Percentiles rank a stretch among this genome's conserved stretches.
These are phyloP conservation scores for Disparrhopalites patrizii DNA, from an alignment of 2,888 invertebrate genomes.

Conservation along the genomic window DNA sequence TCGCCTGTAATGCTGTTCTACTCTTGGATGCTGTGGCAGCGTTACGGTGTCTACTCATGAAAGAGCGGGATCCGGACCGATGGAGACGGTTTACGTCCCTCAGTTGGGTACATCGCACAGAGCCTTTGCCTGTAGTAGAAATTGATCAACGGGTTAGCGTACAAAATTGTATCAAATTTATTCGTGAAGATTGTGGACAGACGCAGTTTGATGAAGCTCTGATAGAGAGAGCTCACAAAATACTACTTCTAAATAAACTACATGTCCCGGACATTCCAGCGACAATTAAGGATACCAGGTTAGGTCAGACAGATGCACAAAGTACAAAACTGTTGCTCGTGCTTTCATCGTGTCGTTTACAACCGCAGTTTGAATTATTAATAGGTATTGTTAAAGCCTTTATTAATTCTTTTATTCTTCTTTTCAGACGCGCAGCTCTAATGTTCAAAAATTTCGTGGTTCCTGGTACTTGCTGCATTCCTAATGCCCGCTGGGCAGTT, in stretches of 20 bases:
- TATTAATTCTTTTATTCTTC: no score
- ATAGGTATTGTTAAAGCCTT: no score
- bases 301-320: no score
- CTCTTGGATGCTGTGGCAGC: slow-evolving; percentile 15
- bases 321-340: no score
- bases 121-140: not conserved
- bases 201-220: slow-evolving; percentile 15
- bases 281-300: not conserved
- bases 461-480: slow-evolving; percentile 21
- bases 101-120: not conserved
- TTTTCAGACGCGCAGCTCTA: slow-evolving; percentile 19
- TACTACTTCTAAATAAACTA: slow-evolving; percentile 16
- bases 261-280: slow-evolving; percentile 17
- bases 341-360: no score
- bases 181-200: slow-evolving; percentile 6
- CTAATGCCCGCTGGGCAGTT: slow-evolving; percentile 20
- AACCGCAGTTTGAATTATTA: no score
- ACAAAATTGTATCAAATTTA: not conserved
- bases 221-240: slow-evolving; percentile 12
- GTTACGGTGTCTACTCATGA: slow-evolving; percentile 18
- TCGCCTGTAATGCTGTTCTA: slow-evolving; percentile 2
- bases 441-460: slow-evolving; percentile 21
- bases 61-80: slow-evolving; percentile 5
- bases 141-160: not conserved
- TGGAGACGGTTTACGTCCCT: not conserved